Evolutionary conservation across 2,113 vertebrate species (phyloP).

Genomic region (Cichladusa arquata): DNA sequence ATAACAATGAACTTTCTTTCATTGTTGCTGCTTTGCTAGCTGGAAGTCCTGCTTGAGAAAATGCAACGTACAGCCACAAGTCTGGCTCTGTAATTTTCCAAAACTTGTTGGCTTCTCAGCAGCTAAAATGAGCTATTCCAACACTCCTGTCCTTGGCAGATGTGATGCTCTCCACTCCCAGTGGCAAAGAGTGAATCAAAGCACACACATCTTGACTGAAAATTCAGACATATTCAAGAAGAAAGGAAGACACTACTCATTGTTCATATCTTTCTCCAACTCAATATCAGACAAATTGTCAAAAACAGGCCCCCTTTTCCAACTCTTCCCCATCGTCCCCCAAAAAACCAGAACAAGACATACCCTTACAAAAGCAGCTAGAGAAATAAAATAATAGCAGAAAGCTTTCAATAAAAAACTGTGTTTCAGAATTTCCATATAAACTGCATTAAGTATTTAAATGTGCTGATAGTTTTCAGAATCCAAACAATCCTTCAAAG

Average conservation of each 20-base stretch:
- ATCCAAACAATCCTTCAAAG: background rate
- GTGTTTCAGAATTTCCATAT: background rate
- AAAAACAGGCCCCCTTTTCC: accelerated
- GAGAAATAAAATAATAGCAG: background rate
- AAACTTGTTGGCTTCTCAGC: background rate
- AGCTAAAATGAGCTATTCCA: background rate
- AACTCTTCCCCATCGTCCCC: accelerated
- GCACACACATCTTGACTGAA: background rate
- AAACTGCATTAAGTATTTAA: background rate
- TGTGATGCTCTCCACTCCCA: background rate
- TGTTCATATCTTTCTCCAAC: background rate
- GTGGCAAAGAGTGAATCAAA: background rate
- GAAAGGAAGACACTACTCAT: background rate
- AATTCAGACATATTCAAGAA: background rate
- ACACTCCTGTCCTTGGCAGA: background rate
- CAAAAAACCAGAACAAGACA: background rate
- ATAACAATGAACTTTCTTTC: background rate
- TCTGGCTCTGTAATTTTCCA: background rate
- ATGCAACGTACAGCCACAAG: background rate
- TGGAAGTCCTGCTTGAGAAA: background rate
- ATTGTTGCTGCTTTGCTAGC: background rate
- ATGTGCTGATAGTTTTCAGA: background rate
- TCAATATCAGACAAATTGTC: background rate
- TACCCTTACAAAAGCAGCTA: background rate
- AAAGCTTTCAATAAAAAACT: background rate